These are phyloP conservation scores for Pristis pectinata DNA, from an alignment of 2,797 vertebrate genomes.

Conservation along the genomic window DNA sequence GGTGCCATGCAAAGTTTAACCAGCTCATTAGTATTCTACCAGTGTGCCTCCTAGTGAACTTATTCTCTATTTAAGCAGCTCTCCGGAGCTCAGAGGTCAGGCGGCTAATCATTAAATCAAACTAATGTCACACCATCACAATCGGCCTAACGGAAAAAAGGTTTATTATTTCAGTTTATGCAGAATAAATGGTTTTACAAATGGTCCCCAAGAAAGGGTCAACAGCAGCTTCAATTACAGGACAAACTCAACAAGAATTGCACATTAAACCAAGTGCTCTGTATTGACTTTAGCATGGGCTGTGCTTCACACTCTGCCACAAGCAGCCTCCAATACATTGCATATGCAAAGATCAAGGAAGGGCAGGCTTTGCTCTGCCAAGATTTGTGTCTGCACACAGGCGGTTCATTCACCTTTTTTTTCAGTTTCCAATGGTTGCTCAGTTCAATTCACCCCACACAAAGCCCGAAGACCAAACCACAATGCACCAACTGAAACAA, in stretches of 20 bases:
- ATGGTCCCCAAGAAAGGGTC: slow-evolving; percentile 74
- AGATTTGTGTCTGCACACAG: slow-evolving; percentile 69
- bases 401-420: slow-evolving; percentile 67
- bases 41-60: slow-evolving; percentile 69
- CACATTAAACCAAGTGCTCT: slow-evolving; percentile 63
- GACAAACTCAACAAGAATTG: slow-evolving; percentile 67
- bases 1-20: slow-evolving; percentile 75
- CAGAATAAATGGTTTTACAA: slow-evolving; percentile 83
- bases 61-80: slow-evolving; percentile 65
- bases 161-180: slow-evolving; percentile 82
- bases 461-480: slow-evolving; percentile 91
- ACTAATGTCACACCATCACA: slow-evolving; percentile 77
- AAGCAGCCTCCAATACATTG: slow-evolving; percentile 64
- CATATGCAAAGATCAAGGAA: slow-evolving; percentile 68
- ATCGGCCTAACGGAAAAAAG: slow-evolving; percentile 63
- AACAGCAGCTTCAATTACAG: slow-evolving; percentile 75
- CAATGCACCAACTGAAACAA: slow-evolving; percentile 92
- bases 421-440: slow-evolving; percentile 54
- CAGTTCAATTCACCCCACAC: slow-evolving; percentile 90
- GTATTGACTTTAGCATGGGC: slow-evolving; percentile 66
- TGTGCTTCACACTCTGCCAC: slow-evolving; percentile 55
- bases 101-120: slow-evolving; percentile 91
- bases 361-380: slow-evolving; percentile 61
- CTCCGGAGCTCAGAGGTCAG: slow-evolving; percentile 75
- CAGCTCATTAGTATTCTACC: slow-evolving; percentile 69